These are phyloP conservation scores for Drosophila multiciliata DNA, from an alignment of 2,888 invertebrate species.

Conservation along the genomic window DNA sequence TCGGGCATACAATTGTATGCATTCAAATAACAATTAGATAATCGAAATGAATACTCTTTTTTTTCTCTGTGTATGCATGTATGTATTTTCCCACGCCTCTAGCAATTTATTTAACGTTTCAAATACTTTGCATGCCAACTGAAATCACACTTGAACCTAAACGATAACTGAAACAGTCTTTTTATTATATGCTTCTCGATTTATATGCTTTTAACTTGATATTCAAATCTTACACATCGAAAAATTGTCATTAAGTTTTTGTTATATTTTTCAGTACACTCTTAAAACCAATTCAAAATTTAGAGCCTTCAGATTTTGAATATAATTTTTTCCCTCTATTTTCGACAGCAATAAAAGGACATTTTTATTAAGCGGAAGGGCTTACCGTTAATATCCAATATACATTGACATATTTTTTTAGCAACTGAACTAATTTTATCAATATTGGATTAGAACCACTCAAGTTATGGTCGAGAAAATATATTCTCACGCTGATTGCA, in stretches of 20 bases:
- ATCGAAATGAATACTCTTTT: background rate
- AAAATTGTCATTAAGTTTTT: no score
- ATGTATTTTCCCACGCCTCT: background rate
- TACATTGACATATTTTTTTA: background rate
- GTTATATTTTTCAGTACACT: no score
- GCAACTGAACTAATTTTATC: background rate
- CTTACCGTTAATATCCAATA: background rate
- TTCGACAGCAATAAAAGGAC: no score
- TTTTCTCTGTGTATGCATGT: constrained; percentile 5
- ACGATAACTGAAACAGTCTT: background rate
- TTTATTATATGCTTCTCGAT: no score
- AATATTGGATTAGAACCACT: background rate
- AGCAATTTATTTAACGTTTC: constrained; percentile 19
- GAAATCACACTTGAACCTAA: background rate
- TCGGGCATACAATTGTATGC: background rate
- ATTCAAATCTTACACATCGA: no score
- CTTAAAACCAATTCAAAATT: no score
- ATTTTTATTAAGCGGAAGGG: no score
- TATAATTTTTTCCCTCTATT: background rate
- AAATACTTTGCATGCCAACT: constrained; percentile 9
- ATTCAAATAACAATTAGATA: background rate
- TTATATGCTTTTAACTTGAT: no score
- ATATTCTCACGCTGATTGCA: background rate
- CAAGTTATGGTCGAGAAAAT: background rate
- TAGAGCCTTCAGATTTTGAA: background rate